phyloP scores from a whole-genome alignment of 2,113 vertebrate genomes.

The Ia io region DNA sequence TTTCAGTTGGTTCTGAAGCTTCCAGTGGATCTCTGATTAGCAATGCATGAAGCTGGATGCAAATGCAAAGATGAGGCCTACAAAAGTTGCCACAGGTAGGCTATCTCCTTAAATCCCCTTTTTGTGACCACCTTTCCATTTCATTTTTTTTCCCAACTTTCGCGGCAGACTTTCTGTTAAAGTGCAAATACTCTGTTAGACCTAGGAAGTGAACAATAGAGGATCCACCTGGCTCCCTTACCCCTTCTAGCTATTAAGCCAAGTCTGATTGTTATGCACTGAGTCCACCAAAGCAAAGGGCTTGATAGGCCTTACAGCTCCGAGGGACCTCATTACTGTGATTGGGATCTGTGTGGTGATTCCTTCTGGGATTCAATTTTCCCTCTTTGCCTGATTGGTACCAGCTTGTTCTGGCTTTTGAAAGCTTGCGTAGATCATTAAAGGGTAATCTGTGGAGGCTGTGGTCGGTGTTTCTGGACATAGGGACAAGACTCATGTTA shows the following conservation, averaged over 20 bases:
- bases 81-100: slow-evolving; percentile 82
- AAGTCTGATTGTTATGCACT: slow-evolving; percentile 84
- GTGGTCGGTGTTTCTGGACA: slow-evolving; percentile 19
- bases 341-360: slow-evolving; percentile 81
- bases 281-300: slow-evolving; percentile 81
- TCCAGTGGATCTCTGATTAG: slow-evolving; percentile 82
- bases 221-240: slow-evolving; percentile 70
- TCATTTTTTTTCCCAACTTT: slow-evolving; percentile 67
- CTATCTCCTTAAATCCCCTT: slow-evolving; percentile 57
- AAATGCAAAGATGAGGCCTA: slow-evolving; percentile 69
- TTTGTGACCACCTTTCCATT: slow-evolving; percentile 75
- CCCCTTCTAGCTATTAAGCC: slow-evolving; percentile 74
- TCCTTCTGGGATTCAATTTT: slow-evolving; percentile 76
- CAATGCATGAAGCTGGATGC: slow-evolving; percentile 72
- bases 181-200: slow-evolving; percentile 75
- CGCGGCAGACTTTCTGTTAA: slow-evolving; percentile 71
- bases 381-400: slow-evolving; percentile 65
- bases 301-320: slow-evolving; percentile 78
- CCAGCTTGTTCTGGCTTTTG: slow-evolving; percentile 61
- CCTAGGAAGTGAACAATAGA: slow-evolving; percentile 80
- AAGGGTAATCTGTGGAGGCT: slow-evolving; percentile 12
- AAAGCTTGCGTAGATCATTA: slow-evolving; percentile 30
- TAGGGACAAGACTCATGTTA: slow-evolving; percentile 31
- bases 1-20: slow-evolving; percentile 81
- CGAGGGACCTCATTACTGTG: slow-evolving; percentile 81